Percentiles rank a stretch among this genome's conserved stretches.
phyloP scores from a whole-genome alignment of 2,888 invertebrate genomes.

The Dascillus cervinus region DNA sequence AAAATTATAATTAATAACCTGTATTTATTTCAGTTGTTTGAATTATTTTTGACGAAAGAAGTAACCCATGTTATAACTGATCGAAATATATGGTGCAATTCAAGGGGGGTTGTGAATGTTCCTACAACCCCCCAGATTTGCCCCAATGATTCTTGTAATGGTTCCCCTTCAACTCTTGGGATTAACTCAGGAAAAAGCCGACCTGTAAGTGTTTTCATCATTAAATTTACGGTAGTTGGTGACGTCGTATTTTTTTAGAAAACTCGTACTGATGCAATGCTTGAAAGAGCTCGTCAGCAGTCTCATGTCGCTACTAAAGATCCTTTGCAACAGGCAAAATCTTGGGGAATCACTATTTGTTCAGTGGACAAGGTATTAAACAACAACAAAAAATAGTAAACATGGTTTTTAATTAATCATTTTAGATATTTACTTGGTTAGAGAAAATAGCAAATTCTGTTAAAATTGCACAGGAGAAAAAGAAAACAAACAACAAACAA shows the following conservation, averaged over 20 bases:
- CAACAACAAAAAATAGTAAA: no score
- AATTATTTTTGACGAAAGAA: slow-evolving; percentile 52
- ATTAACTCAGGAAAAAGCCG: slow-evolving; percentile 16
- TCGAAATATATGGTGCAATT: slow-evolving; percentile 29
- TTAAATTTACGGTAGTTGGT: slow-evolving; percentile 2
- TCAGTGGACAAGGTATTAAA: slow-evolving; percentile 45
- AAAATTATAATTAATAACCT: no score
- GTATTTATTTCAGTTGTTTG: slow-evolving; percentile 46
- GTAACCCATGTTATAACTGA: slow-evolving; percentile 55
- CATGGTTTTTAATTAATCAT: slow-evolving; percentile 9
- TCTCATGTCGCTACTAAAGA: slow-evolving; percentile 28
- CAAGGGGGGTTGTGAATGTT: slow-evolving; percentile 19
- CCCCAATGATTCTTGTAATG: slow-evolving; percentile 12
- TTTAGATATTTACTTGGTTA: slow-evolving; percentile 40
- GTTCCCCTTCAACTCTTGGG: slow-evolving; percentile 4
- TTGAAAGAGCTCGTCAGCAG: slow-evolving; percentile 56
- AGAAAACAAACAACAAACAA: slow-evolving; percentile 42
- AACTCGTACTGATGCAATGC: slow-evolving; percentile 74
- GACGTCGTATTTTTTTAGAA: slow-evolving; percentile 33
- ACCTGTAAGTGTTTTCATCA: slow-evolving; percentile 13
- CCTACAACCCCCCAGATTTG: slow-evolving; percentile 22
- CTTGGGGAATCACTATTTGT: slow-evolving; percentile 49
- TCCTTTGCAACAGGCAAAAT: slow-evolving; percentile 47
- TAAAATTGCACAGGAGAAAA: slow-evolving; percentile 26
- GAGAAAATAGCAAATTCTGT: slow-evolving; percentile 58